Evolutionary conservation across 2,797 vertebrate genomes (phyloP), one percentile per base, ranked within the genome.

Genomic region (Sebastes glaucus): DNA sequence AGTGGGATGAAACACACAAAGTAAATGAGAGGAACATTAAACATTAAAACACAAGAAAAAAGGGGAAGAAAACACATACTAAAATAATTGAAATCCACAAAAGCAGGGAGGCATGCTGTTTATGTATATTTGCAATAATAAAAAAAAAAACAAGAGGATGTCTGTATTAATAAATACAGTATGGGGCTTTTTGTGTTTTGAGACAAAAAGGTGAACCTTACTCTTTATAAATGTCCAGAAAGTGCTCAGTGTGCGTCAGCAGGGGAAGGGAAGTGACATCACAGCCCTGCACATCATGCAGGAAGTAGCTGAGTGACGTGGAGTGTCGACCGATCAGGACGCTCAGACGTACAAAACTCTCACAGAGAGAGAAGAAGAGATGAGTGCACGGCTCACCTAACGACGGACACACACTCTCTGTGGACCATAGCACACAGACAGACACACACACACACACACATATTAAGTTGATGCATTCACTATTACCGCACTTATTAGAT

Each of bases 161-260:
- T 46, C 3, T 35, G 7, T n/a, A 11, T 4, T 74, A 16, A n/a
- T 28, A 33, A 52, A 22, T 28, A 14, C 2, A 63, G 14, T 14
- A 18, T 3, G 5, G 4, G 1, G 2, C 13, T 23, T n/a, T 60
- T 55, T 55, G 8, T 35, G 22, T 61, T 6, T 1, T 1, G 6
- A 94, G 2, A 78, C 9, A 80, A 42, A 18, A 13, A 55, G 18
- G 11, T 22, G 11, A 63, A 7, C 92, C 96, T 96, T 96, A 96
- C 98, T 97, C 96, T 92, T 96, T 97, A 84, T 97, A 99, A 80
- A 95, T 95, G 90, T 98, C 96, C 94, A 97, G 86, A 91, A 99
- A 99, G 87, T 96, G 93, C 79, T 93, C 94, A 5, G 96, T 92
- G 91, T 97, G 97, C 72, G 95, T 97, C 92, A 99, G 89, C 88